Evolutionary conservation across 2,797 vertebrate species (phyloP), one percentile per base, ranked within the genome.

Genomic region (Eulemur mongoz): DNA sequence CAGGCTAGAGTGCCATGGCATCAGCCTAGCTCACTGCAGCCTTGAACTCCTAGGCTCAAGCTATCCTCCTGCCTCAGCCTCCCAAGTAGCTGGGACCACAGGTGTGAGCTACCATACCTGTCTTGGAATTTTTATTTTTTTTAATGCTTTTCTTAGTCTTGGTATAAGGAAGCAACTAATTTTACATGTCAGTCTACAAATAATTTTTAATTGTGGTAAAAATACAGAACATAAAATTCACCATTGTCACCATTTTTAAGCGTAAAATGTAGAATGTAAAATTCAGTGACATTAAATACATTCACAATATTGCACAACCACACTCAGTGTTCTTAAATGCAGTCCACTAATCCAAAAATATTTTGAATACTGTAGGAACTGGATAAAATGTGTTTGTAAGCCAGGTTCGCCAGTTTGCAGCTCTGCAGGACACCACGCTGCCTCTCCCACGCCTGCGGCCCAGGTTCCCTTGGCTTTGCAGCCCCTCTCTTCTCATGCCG

Each of bases 41-140:
- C 30, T 48, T 30, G 2, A 11, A 30, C 45, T 75, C 27, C 17
- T 20, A 9, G 45, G 17, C 18, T 75, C 30, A 48, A n/a, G 30
- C 7, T 8, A 48, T 48, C 18, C 10, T 75, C 17, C 45, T n/a
- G 30, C 30, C 30, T 75, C 73, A 75, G 73, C 30, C 43, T 75
- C 43, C 72, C 15, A 20, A 50, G 17, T 32, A 32, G 5, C 73
- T 50, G 73, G 10, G 73, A 50, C 45, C 20, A 75, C 45, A 50
- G 45, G 30, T 8, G 4, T n/a, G 30, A 32, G 30, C 45, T 30
- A 75, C 45, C 9, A 11, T 32, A 14, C 61, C 61, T 57, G 54
- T 25, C 54, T 72, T 95, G 40, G 27, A 70, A 75, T 72, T 82
- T 88, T 89, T 78, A 50, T 89, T 85, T 95, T 12, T 89, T 80